A percentile compares a stretch with the other conserved stretches of the same genome.
Evolutionary conservation across 2,888 invertebrate genomes (phyloP).

Genomic region (Netelia fuscicornis): DNA sequence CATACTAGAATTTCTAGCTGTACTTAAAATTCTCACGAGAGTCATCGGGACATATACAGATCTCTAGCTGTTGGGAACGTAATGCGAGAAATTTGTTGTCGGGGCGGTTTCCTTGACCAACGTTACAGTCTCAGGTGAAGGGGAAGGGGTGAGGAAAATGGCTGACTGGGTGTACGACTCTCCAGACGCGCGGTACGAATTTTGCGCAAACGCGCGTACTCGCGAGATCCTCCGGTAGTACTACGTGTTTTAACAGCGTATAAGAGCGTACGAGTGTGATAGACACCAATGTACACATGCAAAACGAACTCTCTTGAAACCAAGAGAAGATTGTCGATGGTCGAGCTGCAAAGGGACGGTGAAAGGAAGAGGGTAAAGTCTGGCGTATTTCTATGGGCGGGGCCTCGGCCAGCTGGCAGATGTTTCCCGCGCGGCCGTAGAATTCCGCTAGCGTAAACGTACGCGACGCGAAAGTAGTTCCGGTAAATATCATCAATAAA

Average conservation of each 20-base stretch:
- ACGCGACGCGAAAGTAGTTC: slow-evolving; percentile 79
- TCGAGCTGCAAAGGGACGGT: slow-evolving; percentile 45
- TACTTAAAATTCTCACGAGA: not conserved
- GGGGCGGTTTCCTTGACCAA: slow-evolving; percentile 7
- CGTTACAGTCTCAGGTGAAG: slow-evolving; percentile 13
- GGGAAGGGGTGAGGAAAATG: slow-evolving; percentile 17
- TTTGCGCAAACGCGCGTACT: slow-evolving; percentile 68
- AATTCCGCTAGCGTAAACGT: slow-evolving; percentile 80
- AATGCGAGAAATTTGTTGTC: not conserved
- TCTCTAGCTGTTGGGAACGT: not conserved
- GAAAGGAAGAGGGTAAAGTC: slow-evolving; percentile 70
- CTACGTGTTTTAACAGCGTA: slow-evolving; percentile 35
- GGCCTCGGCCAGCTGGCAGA: slow-evolving; percentile 87
- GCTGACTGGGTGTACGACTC: slow-evolving; percentile 61
- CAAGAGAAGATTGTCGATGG: slow-evolving; percentile 15
- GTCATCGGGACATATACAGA: not conserved
- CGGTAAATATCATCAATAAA: slow-evolving; percentile 35
- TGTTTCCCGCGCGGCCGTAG: slow-evolving; percentile 85
- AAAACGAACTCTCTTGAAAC: slow-evolving; percentile 23
- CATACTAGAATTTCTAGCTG: not conserved
- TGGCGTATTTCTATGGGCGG: slow-evolving; percentile 85
- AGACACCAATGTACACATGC: slow-evolving; percentile 44
- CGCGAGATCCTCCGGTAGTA: slow-evolving; percentile 25
- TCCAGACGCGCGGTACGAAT: slow-evolving; percentile 40
- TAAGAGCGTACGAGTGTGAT: not conserved